phyloP scores from a whole-genome alignment of 2,797 vertebrate species.

The Brotogeris chrysoptera region DNA sequence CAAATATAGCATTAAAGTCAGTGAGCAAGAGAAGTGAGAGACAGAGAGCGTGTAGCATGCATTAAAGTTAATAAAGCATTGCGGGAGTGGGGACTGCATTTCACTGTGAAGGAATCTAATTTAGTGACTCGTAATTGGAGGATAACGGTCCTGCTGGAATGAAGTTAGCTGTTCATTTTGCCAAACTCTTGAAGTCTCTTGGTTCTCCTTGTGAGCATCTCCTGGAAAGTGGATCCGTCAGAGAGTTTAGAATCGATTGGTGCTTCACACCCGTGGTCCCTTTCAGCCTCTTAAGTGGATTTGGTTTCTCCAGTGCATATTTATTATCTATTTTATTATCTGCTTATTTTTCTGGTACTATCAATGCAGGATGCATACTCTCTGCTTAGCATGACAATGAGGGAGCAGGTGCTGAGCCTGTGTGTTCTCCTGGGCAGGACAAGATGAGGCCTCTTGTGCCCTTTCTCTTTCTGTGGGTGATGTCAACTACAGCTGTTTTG shows the following conservation, averaged over 20 bases:
- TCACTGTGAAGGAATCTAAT: constrained; percentile 67
- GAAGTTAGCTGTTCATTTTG: constrained; percentile 60
- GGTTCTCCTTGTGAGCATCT: constrained; percentile 45
- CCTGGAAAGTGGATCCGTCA: constrained; percentile 48
- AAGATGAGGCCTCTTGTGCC: neutral
- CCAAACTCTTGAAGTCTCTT: constrained; percentile 60
- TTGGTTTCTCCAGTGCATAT: constrained; percentile 24
- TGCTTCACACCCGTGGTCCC: neutral
- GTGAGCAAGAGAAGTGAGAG: constrained; percentile 41
- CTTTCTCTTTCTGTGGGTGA: neutral
- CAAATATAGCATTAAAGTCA: constrained; percentile 61
- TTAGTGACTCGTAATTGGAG: constrained; percentile 65
- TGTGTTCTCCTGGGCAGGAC: neutral
- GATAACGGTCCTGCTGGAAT: constrained; percentile 48
- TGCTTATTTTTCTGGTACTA: neutral
- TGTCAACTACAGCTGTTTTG: neutral
- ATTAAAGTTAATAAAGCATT: constrained; percentile 73
- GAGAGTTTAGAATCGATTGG: constrained; percentile 40
- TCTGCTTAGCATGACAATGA: neutral
- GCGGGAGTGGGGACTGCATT: constrained; percentile 55
- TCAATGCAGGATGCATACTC: neutral
- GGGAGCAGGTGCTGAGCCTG: neutral
- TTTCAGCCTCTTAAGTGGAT: constrained; percentile 49
- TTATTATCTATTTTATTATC: constrained; percentile 39
- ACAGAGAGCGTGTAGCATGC: constrained; percentile 36